These are phyloP conservation scores for Felis catus DNA, from an alignment of 2,113 vertebrate species.

Conservation along the genomic window F.catus_Fca126_mat1.0 CM031417.1:34862001-34862500, in stretches of 20 bases:
- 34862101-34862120: accelerated
- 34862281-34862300: background rate
- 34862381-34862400: constrained; percentile 33
- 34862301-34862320: background rate
- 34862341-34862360: constrained; percentile 24
- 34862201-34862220: background rate
- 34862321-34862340: background rate
- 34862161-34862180: background rate
- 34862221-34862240: constrained; percentile 9
- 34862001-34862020: constrained; percentile 70
- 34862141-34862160: background rate
- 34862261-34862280: background rate
- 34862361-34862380: background rate
- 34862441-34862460: background rate
- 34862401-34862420: background rate
- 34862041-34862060: background rate
- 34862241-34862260: background rate
- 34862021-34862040: constrained; percentile 69
- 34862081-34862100: background rate
- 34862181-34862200: background rate
- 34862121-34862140: background rate
- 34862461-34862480: background rate
- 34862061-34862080: background rate
- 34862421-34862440: background rate
- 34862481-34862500: background rate